Percentiles rank a stretch among this genome's conserved stretches.
These are phyloP conservation scores for Acanthosepion lycidas DNA, from an alignment of 2,888 invertebrate genomes.

Conservation along the genomic window DNA sequence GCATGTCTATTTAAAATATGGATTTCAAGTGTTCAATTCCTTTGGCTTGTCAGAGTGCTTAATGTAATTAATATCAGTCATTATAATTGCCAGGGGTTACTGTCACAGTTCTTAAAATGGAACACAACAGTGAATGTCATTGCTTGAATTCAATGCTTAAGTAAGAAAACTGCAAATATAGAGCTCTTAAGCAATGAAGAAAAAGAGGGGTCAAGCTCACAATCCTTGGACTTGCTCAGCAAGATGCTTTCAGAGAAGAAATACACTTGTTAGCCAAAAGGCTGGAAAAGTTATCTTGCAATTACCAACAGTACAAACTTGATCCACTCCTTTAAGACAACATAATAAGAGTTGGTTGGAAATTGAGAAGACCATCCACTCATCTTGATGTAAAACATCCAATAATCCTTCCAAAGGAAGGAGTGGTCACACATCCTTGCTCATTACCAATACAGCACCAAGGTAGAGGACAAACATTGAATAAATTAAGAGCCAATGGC, in stretches of 20 bases:
- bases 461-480: conserved; percentile 25
- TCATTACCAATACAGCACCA: conserved; percentile 52
- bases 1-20: too few relatives aligned
- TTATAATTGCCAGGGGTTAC: neutral
- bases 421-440: conserved; percentile 52
- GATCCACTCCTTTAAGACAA: neutral
- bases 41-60: too few relatives aligned
- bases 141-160: neutral
- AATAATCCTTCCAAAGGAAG: conserved; percentile 55
- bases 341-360: neutral
- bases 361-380: conserved; percentile 37
- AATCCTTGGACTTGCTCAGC: neutral
- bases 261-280: neutral
- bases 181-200: neutral
- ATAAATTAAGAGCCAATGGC: conserved; percentile 51
- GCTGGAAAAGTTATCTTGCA: neutral
- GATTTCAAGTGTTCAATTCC: too few relatives aligned
- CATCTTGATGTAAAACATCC: conserved; percentile 52
- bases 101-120: neutral
- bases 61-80: too few relatives aligned
- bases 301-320: neutral
- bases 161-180: neutral
- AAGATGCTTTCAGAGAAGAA: neutral
- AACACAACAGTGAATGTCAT: neutral
- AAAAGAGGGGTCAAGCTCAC: neutral